Percentiles rank a stretch among this genome's conserved stretches.
phyloP scores from a whole-genome alignment of 2,113 vertebrate genomes.

The Colaptes auratus region DNA sequence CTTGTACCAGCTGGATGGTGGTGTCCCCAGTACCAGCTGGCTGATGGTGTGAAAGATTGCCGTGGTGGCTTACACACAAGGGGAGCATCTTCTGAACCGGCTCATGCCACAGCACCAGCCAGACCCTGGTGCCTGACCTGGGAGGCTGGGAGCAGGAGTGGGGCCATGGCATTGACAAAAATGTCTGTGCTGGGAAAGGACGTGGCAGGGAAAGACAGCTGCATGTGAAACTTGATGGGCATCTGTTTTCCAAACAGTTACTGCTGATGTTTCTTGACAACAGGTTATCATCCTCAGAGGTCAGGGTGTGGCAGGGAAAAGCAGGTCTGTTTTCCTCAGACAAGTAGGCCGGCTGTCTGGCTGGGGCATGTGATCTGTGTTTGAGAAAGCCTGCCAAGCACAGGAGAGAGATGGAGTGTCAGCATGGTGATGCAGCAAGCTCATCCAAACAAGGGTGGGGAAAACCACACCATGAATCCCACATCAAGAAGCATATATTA shows the following conservation, averaged over 20 bases:
- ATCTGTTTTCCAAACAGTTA: conserved; percentile 40
- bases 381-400: background rate
- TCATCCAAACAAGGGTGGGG: conserved; percentile 26
- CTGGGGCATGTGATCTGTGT: background rate
- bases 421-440: background rate
- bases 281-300: background rate
- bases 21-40: background rate
- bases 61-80: background rate
- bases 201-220: background rate
- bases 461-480: conserved; percentile 16
- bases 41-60: background rate
- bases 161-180: fast-evolving
- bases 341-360: conserved; percentile 54
- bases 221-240: background rate
- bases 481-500: conserved; percentile 7
- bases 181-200: background rate
- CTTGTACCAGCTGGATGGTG: background rate
- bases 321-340: conserved; percentile 49
- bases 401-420: background rate
- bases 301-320: conserved; percentile 19
- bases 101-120: background rate
- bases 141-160: background rate
- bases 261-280: conserved; percentile 5
- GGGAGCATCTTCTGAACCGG: background rate
- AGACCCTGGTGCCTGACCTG: fast-evolving